Percentiles rank a stretch among this genome's conserved stretches.
Conservation (phyloP, 2,888 invertebrate species). For the Ctena decussata region DNA sequence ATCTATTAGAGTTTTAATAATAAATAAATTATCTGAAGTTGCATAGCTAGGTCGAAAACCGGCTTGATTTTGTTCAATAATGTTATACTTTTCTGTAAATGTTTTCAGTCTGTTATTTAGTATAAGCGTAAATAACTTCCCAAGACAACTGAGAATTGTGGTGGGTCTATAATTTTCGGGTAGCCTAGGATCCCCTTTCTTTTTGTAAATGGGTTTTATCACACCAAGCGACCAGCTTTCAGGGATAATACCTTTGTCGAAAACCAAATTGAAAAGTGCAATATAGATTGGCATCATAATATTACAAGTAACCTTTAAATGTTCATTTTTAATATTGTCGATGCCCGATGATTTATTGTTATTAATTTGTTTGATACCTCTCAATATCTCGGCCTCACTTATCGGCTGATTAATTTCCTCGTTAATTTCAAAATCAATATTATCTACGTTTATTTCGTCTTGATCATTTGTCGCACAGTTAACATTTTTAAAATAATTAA, state of each 20-base stretch:
- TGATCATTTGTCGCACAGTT: not conserved
- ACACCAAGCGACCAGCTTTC: conserved; percentile 11
- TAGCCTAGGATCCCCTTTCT: not conserved
- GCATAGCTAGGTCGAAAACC: conserved; percentile 22
- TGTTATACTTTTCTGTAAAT: conserved; percentile 4
- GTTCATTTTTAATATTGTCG: not conserved
- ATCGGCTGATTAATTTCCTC: not conserved
- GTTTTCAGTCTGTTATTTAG: conserved; percentile 10
- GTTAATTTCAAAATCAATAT: not conserved
- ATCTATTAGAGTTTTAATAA: conserved; percentile 20
- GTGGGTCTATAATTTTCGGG: conserved; percentile 28
- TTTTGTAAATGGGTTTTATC: not conserved
- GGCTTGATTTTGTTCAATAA: not conserved
- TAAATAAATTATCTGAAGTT: conserved; percentile 38
- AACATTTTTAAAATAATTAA: not conserved
- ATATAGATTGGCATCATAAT: conserved; percentile 1
- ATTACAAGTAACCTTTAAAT: not conserved
- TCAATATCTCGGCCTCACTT: not conserved
- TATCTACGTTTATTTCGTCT: not conserved
- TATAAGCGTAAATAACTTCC: conserved; percentile 23
- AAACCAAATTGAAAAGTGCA: conserved; percentile 9
- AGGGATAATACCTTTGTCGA: conserved; percentile 4
- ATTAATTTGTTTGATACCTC: not conserved
- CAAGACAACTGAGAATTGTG: conserved; percentile 18
- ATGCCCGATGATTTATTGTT: not conserved